Conservation (phyloP, 1,140 invertebrate genomes). For the Battus philenor region DNA sequence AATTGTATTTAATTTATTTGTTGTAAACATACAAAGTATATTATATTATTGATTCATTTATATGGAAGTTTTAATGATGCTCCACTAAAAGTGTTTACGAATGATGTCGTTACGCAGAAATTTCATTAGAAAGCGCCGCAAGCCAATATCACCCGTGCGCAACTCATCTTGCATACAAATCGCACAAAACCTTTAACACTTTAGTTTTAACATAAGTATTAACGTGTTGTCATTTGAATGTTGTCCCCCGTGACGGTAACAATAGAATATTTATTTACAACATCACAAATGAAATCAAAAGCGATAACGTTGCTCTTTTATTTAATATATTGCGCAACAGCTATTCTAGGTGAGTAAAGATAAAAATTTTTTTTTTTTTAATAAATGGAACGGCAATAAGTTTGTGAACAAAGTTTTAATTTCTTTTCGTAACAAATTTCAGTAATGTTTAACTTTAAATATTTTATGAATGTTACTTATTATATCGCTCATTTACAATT, state of each 20-base stretch:
- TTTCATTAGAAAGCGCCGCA: slow-evolving; percentile 70
- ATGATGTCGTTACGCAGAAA: slow-evolving; percentile 41
- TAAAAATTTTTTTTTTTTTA: too few species aligned
- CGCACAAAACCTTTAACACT: slow-evolving; percentile 41
- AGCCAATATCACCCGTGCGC: slow-evolving; percentile 46
- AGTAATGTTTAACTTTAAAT: too few species aligned
- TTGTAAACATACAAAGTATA: too few species aligned
- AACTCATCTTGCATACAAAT: slow-evolving; percentile 66
- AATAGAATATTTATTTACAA: slow-evolving; percentile 27
- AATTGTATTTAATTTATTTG: too few species aligned
- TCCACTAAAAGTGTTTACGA: slow-evolving; percentile 29
- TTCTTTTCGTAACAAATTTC: too few species aligned
- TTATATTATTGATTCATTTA: too few species aligned
- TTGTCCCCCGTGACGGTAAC: slow-evolving; percentile 53
- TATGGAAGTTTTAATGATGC: slow-evolving; percentile 30
- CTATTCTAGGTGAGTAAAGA: slow-evolving; percentile 9
- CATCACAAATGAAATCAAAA: slow-evolving; percentile 49
- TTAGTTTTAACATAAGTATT: slow-evolving; percentile 45
- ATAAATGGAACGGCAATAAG: too few species aligned
- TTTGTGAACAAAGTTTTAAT: too few species aligned
- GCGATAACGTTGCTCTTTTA: slow-evolving; percentile 28
- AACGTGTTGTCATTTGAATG: slow-evolving; percentile 50
- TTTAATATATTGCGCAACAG: slow-evolving; percentile 23
- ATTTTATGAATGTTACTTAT: too few species aligned
- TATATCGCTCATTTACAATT: too few species aligned